Evolutionary conservation across 2,797 vertebrate genomes (phyloP).

Genomic region (Parauchenoglanis ngamensis): DNA sequence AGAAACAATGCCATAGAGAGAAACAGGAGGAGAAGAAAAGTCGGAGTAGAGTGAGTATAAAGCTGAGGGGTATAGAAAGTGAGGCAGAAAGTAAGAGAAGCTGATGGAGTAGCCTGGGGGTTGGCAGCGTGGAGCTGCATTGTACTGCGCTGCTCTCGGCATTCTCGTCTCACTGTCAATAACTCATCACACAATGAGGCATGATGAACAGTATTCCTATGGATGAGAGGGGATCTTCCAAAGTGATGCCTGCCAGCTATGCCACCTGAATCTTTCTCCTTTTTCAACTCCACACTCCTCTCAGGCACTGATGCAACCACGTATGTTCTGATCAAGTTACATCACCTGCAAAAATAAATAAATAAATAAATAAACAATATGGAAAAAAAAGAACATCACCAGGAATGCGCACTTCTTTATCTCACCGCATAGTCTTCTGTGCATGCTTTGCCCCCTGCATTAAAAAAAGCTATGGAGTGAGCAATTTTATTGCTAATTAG

Average conservation of each 20-base stretch:
- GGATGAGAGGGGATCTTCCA: constrained; percentile 51
- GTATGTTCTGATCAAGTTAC: constrained; percentile 49
- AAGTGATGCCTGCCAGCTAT: constrained; percentile 50
- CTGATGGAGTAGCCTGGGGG: constrained; percentile 43
- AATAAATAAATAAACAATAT: too few species aligned
- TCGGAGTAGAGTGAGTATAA: constrained; percentile 39
- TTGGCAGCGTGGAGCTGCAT: constrained; percentile 12
- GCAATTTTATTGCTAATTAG: constrained; percentile 60
- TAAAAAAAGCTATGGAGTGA: constrained; percentile 23
- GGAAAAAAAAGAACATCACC: constrained; percentile 3
- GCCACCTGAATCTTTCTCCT: constrained; percentile 30
- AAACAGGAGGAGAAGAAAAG: constrained; percentile 11
- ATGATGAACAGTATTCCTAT: constrained; percentile 51
- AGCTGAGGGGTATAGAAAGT: constrained; percentile 21
- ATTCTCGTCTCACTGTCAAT: constrained; percentile 51
- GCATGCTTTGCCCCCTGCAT: constrained; percentile 15
- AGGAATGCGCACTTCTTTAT: constrained; percentile 15
- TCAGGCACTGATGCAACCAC: constrained; percentile 45
- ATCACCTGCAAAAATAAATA: constrained; percentile 41
- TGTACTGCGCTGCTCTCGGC: constrained; percentile 41
- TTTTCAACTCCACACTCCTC: constrained; percentile 37
- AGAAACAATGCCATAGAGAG: constrained; percentile 3
- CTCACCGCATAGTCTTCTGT: constrained; percentile 11
- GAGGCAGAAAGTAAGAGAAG: constrained; percentile 27
- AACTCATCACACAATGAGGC: constrained; percentile 59